phyloP scores from a whole-genome alignment of 2,113 vertebrate species.

The Sakesphorus luctuosus region DNA sequence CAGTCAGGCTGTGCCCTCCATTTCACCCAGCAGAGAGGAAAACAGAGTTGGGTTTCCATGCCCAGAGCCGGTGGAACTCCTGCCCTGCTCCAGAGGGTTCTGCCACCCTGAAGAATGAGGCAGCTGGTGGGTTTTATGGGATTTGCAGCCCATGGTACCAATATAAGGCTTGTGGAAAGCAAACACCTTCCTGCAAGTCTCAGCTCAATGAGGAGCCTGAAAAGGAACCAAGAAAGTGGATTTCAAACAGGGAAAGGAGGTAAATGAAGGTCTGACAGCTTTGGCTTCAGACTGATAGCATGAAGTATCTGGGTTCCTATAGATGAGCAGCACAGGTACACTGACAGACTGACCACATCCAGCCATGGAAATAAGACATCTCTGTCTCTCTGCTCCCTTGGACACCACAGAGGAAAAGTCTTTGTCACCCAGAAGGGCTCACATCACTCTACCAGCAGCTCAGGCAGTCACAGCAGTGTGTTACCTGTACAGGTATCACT shows the following conservation, averaged over 20 bases:
- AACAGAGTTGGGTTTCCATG: too few species aligned
- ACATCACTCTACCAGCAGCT: background rate
- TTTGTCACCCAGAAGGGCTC: background rate
- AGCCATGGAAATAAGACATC: background rate
- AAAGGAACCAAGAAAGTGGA: background rate
- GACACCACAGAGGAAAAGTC: background rate
- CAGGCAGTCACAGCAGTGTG: background rate
- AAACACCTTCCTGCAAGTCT: background rate
- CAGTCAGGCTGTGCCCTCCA: background rate
- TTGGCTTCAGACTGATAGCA: background rate
- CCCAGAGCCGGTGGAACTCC: background rate
- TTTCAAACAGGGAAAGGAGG: background rate
- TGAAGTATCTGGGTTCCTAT: background rate
- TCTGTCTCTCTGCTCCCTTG: background rate
- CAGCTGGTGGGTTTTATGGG: background rate
- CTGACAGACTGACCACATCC: background rate
- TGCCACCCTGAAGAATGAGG: background rate
- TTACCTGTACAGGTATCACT: too few species aligned
- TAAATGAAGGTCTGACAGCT: background rate
- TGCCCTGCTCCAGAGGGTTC: background rate
- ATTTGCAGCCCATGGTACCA: background rate
- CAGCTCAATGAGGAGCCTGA: background rate
- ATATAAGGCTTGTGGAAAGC: background rate
- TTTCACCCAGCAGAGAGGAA: background rate
- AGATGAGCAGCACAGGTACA: fast-evolving